Conservation (phyloP, 2,888 invertebrate species). For the Colletes collaris region DNA sequence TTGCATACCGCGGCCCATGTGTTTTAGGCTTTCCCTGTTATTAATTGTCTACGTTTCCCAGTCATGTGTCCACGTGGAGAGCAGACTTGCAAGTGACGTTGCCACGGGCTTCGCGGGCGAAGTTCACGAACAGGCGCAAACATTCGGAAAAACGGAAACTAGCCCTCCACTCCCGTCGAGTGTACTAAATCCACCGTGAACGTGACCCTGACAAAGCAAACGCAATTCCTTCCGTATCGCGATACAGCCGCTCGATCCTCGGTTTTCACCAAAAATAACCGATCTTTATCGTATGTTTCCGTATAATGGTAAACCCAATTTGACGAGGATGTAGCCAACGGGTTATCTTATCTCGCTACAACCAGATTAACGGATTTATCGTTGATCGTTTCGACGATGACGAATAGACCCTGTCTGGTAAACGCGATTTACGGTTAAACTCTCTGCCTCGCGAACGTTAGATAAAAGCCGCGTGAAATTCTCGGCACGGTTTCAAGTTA, state of each 20-base stretch:
- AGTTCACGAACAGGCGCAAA: constrained; percentile 1
- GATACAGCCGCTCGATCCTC: not conserved
- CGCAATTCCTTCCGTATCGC: not conserved
- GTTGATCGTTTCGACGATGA: not conserved
- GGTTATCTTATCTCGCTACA: constrained; percentile 28
- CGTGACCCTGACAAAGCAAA: not conserved
- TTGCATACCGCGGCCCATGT: constrained; percentile 33
- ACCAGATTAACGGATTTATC: not conserved
- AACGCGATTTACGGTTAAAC: not conserved
- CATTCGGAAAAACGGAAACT: not conserved
- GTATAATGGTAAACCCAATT: not conserved
- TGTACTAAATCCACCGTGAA: not conserved
- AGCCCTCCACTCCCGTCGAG: not conserved
- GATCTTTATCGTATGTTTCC: not conserved
- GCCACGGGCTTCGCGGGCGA: not conserved
- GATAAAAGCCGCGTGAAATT: constrained; percentile 14
- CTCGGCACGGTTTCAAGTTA: constrained; percentile 9
- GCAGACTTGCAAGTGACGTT: constrained; percentile 45
- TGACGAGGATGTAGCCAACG: not conserved
- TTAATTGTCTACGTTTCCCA: constrained; percentile 41
- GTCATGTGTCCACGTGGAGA: constrained; percentile 25
- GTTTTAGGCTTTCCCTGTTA: constrained; percentile 31
- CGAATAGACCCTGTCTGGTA: not conserved
- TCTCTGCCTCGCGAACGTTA: not conserved
- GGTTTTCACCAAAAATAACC: not conserved